phyloP scores from a whole-genome alignment of 92 coral and sea anemone species.

The Porites lobata region DNA sequence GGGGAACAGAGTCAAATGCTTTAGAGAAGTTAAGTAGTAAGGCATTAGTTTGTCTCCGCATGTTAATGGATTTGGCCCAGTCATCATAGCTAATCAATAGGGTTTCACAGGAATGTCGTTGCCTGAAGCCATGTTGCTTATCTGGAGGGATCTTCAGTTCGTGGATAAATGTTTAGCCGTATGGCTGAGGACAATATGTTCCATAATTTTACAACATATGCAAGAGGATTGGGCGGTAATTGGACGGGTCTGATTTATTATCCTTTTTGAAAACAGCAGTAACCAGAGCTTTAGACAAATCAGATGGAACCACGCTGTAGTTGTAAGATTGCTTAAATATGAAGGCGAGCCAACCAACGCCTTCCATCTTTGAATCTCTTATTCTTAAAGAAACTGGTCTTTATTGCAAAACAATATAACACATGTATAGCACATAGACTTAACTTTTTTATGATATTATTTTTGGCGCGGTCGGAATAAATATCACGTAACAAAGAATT shows the following conservation, averaged over 20 bases:
- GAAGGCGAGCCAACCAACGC: no score
- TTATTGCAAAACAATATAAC: no score
- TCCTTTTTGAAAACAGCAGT: conserved; percentile 57
- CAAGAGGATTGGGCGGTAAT: conserved; percentile 68
- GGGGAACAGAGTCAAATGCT: conserved; percentile 79
- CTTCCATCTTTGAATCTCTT: no score
- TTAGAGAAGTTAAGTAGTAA: conserved; percentile 63
- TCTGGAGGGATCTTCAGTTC: conserved; percentile 43
- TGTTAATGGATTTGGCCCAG: conserved; percentile 59
- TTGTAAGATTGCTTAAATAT: no score
- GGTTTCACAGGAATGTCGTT: conserved; percentile 68
- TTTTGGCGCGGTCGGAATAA: no score
- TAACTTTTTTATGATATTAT: no score
- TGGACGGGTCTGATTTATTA: conserved; percentile 52
- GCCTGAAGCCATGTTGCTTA: conserved; percentile 76
- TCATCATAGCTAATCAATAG: conserved; percentile 54
- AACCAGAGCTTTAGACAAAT: conserved; percentile 41
- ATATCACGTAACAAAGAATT: no score
- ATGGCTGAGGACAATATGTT: conserved; percentile 69
- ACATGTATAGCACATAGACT: no score
- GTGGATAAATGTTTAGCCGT: conserved; percentile 60
- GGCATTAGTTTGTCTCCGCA: conserved; percentile 49
- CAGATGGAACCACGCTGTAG: no score
- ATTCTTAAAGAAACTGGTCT: no score
- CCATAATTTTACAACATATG: conserved; percentile 67